Conservation (phyloP, 2,797 vertebrate species). For the Garrulus glandarius region DNA sequence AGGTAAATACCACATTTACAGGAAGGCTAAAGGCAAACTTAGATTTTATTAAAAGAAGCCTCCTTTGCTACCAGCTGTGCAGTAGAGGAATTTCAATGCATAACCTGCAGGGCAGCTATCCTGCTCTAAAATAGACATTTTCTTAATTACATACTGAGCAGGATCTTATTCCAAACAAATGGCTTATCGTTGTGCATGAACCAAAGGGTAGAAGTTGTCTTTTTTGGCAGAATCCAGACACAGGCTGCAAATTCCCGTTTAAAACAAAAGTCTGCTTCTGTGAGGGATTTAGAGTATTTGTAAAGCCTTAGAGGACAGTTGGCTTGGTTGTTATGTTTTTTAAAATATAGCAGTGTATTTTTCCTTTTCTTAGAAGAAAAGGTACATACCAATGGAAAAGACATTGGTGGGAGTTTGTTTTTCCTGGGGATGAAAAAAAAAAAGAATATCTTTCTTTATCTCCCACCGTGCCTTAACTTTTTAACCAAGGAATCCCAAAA, state of each 20-base stretch:
- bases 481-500: neutral
- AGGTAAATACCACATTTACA: slow-evolving; percentile 39
- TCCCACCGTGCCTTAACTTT: neutral
- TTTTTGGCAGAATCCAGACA: neutral
- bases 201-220: neutral
- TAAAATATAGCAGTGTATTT: neutral
- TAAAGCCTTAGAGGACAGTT: neutral
- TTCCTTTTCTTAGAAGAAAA: neutral
- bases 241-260: neutral
- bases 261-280: neutral
- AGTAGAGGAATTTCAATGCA: neutral
- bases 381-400: neutral
- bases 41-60: slow-evolving; percentile 17
- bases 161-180: neutral
- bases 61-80: neutral
- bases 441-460: neutral
- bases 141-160: neutral
- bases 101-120: slow-evolving; percentile 15
- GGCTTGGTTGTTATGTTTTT: neutral
- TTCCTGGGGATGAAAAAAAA: neutral
- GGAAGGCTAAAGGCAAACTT: neutral
- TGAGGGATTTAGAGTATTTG: neutral
- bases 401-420: neutral
- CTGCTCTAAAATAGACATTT: neutral
- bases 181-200: neutral